These are phyloP conservation scores for Gobiocypris rarus DNA, from an alignment of 2,113 vertebrate species.

Conservation along the genomic window DNA sequence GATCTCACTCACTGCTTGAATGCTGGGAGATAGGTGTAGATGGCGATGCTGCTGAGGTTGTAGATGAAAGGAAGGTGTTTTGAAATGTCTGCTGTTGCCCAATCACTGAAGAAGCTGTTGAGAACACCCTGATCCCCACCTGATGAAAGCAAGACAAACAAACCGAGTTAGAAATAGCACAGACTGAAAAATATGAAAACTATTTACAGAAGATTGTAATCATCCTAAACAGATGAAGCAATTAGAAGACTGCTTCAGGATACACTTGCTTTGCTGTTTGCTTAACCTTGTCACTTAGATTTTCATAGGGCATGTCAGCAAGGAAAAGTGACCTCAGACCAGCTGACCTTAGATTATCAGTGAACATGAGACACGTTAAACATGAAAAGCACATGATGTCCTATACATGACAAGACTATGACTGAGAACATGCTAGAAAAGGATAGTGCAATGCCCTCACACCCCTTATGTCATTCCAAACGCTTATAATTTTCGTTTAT, in stretches of 20 bases:
- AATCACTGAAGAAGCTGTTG: slow-evolving; percentile 93
- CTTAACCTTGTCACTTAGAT: not conserved
- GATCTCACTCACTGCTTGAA: slow-evolving; percentile 90
- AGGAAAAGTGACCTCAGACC: slow-evolving; percentile 4
- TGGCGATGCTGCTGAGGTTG: slow-evolving; percentile 93
- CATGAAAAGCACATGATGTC: not conserved
- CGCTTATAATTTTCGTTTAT: not conserved
- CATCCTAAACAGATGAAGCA: not conserved
- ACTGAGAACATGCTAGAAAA: not conserved
- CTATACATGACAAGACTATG: not conserved
- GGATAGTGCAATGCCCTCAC: not conserved
- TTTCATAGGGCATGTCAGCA: not conserved
- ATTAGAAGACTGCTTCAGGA: slow-evolving; percentile 5
- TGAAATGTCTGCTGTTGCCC: slow-evolving; percentile 93
- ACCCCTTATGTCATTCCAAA: not conserved
- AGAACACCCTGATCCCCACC: slow-evolving; percentile 98
- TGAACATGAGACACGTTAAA: not conserved
- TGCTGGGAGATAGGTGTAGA: slow-evolving; percentile 97
- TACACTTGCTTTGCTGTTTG: not conserved
- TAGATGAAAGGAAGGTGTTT: slow-evolving; percentile 98
- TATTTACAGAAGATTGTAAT: not conserved
- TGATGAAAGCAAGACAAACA: slow-evolving; percentile 59
- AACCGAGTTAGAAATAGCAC: not conserved
- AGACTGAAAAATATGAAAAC: not conserved
- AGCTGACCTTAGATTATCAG: slow-evolving; percentile 8